Evolutionary conservation across 2,797 vertebrate genomes (phyloP), one percentile per base, ranked within the genome.

Genomic region (Novumbra hubbsi): DNA sequence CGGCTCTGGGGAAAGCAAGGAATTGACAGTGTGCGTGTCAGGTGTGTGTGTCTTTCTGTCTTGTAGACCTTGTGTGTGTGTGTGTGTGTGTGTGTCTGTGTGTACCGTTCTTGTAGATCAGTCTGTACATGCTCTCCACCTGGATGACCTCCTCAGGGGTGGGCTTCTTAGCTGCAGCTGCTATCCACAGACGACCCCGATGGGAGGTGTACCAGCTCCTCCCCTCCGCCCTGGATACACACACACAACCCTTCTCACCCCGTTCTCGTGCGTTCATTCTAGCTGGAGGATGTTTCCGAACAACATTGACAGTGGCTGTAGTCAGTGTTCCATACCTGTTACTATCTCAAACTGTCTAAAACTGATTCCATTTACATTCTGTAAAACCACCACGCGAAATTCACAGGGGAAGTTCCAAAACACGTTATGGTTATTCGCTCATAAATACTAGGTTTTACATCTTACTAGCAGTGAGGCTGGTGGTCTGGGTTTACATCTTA

Each of bases 191-290:
- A 50, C 96, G 93, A 30, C 98, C 98, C 72, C 98, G 90, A 73
- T 99, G 98, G 49, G 96, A 93, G 0, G 95, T 94, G 86, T 99
- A 99, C 98, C 98, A 99, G 9, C 94, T 96, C 83, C 98, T 92
- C 69, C 98, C 98, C 88, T 99, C 97, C 72, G 97, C 96, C 88
- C 97, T 99, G 76, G 74, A 84, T 69, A 74, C 71, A 85, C 16
- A 57, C 63, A 68, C 68, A 84, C 17, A 73, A 14, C n/a, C 34
- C 34, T 38, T 38, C 34, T 38, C 34, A 38, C 5, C 2, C 34
- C 34, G 8, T 38, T 38, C 34, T 38, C 4, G 5, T 7, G 34
- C 34, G 5, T 4, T 7, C 34, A 38, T 38, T 38, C 34, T 38
- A 7, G 34, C 34, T 38, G 34, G 34, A 6, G 27, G 24, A 28